Base-by-base conservation (phyloP, 2,113 vertebrate species). In the Thryonomys swinderianus region DNA sequence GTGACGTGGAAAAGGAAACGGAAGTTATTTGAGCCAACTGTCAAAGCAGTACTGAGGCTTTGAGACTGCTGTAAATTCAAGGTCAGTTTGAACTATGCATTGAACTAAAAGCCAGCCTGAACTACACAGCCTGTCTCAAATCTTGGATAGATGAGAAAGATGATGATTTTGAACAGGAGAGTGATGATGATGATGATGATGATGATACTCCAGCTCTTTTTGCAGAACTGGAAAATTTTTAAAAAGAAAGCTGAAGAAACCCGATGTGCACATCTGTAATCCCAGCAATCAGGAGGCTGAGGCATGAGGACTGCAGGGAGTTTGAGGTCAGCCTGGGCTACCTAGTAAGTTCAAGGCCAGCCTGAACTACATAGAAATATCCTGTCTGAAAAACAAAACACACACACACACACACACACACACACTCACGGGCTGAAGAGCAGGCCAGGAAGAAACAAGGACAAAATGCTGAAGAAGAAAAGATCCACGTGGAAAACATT, bases 401-500 rank as follows among this genome's bases (percentile, higher is more conserved):
- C 53, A 57, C 64, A 67, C 4, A 14, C 64, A 18, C 16, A n/a
- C 64, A 67, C 5, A 6, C 32, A 40, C 21, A 5, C 37, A 42
- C 8, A 2, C 37, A 42, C 4, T 99, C 99, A 92, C 98, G 99
- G 71, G 99, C 99, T 85, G 99, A 99, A 96, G 99, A 99, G 90
- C 99, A 99, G 96, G 99, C 99, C 95, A 98, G 99, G 76, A 99
- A 99, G 99, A 99, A 99, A 59, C 99, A 99, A 96, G 99, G 99
- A 96, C 99, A 99, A 96, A 99, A 99, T 93, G 99, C 99, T 1
- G 99, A 99, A 96, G 99, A 99, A 96, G 99, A 99, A 97, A 98
- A 55, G 83, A 99, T 99, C 97, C 98, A 99, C n/a, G 99, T 99
- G 99, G 99, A 99, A 97, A 99, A 99, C 90, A 99, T 99, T 90